These are phyloP conservation scores for Alcis repandata DNA, from an alignment of 2,888 invertebrate species.

Conservation along the genomic window DNA sequence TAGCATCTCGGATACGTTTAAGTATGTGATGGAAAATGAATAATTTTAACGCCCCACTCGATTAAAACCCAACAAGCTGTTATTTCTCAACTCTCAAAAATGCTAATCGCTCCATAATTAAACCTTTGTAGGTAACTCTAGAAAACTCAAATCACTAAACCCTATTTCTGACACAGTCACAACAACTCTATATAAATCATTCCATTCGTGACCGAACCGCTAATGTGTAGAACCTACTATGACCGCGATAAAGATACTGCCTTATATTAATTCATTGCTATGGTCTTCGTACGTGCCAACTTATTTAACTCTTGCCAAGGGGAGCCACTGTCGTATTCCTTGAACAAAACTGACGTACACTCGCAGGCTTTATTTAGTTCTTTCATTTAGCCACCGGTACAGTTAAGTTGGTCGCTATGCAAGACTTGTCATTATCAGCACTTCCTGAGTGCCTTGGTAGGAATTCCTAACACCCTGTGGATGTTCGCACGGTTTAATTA, in stretches of 20 bases:
- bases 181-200: constrained; percentile 38
- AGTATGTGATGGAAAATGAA: too few relatives aligned
- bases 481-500: constrained; percentile 63
- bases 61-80: too few relatives aligned
- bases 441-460: constrained; percentile 57
- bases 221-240: constrained; percentile 70
- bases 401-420: neutral
- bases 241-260: constrained; percentile 77
- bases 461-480: constrained; percentile 60
- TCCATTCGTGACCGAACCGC: constrained; percentile 71
- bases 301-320: neutral
- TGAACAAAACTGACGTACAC: neutral
- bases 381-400: neutral
- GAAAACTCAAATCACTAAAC: neutral
- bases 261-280: constrained; percentile 82
- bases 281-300: constrained; percentile 37
- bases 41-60: too few relatives aligned
- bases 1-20: neutral
- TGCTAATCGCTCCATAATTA: too few relatives aligned
- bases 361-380: neutral
- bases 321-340: neutral
- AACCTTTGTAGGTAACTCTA: too few relatives aligned
- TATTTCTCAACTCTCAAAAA: too few relatives aligned
- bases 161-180: constrained; percentile 9
- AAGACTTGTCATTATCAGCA: constrained; percentile 63